Base-by-base conservation (phyloP, 2,888 invertebrate genomes). In the Acleris literana region DNA sequence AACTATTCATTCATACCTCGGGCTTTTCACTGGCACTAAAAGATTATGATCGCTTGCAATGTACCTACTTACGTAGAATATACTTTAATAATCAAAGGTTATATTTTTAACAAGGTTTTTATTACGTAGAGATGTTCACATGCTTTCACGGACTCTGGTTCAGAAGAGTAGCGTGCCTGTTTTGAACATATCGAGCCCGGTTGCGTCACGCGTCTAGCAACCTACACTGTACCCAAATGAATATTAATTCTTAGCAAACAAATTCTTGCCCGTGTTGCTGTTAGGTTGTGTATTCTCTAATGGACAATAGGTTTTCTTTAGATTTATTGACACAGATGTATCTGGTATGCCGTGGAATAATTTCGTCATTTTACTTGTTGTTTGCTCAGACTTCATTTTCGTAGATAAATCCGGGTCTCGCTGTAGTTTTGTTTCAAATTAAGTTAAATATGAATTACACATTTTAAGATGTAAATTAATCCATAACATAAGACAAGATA, bases 281-380 rank as follows among this genome's bases (percentile, higher is more conserved):
- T 74, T 73, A 57, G 65, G 68, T 69, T 64, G 62, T 64, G 52
- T 54, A 70, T 69, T 62, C 62, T 57, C 64, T 68, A 70, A 71
- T 71, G 70, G 71, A 80, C 79, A 77, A 79, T 75, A 72, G 75
- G 63, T 71, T 74, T 71, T 70, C 69, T 68, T 76, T 86, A 84
- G 91, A 91, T 91, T 91, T 90, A 87, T 91, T 90, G 88, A 80
- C 82, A 83, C 91, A 91, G 89, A 72, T 91, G 92, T 83, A 80
- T 78, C 74, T 70, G 79, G 82, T 82, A 83, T 85, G 82, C 79
- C 79, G 76, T 74, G 74, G 77, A 76, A 76, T 74, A 71, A 71
- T 69, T 68, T 60, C 63, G 62, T 69, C 63, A 64, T 55, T 33
- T 60, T 46, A 64, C 51, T 69, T 13, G 70, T 72, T 76, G 71